Evolutionary conservation across 2,797 vertebrate species (phyloP).

Genomic region (Sparus aurata): DNA sequence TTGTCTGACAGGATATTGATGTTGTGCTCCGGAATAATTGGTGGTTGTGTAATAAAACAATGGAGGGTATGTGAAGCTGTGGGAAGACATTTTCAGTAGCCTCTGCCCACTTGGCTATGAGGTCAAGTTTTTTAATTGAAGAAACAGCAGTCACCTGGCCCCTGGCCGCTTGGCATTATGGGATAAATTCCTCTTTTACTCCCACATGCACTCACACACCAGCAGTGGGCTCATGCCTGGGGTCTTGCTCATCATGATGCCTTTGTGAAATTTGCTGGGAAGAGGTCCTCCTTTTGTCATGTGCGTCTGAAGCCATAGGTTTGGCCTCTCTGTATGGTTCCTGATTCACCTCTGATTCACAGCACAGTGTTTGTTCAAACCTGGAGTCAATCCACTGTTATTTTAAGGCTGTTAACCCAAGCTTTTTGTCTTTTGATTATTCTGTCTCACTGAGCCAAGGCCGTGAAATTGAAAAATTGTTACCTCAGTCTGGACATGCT

Average conservation of each 20-base stretch:
- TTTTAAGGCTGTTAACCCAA: background rate
- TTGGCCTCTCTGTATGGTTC: background rate
- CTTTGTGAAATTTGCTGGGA: constrained; percentile 60
- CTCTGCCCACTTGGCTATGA: constrained; percentile 11
- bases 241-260: constrained; percentile 52
- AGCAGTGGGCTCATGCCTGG: constrained; percentile 18
- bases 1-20: constrained; percentile 62
- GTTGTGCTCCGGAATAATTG: constrained; percentile 48
- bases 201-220: background rate
- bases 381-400: background rate
- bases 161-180: constrained; percentile 7
- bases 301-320: constrained; percentile 30
- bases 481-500: background rate
- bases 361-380: background rate
- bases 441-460: background rate
- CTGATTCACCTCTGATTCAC: constrained; percentile 68
- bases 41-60: constrained; percentile 55
- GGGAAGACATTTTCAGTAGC: constrained; percentile 27
- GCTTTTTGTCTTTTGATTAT: background rate
- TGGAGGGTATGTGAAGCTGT: constrained; percentile 48
- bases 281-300: constrained; percentile 43
- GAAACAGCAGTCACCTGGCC: constrained; percentile 6
- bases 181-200: background rate
- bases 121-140: constrained; percentile 37
- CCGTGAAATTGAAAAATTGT: background rate